A percentile compares a stretch with the other conserved stretches of the same genome.
Conservation (phyloP, 2,888 invertebrate genomes). For the Phengaris alcon region DNA sequence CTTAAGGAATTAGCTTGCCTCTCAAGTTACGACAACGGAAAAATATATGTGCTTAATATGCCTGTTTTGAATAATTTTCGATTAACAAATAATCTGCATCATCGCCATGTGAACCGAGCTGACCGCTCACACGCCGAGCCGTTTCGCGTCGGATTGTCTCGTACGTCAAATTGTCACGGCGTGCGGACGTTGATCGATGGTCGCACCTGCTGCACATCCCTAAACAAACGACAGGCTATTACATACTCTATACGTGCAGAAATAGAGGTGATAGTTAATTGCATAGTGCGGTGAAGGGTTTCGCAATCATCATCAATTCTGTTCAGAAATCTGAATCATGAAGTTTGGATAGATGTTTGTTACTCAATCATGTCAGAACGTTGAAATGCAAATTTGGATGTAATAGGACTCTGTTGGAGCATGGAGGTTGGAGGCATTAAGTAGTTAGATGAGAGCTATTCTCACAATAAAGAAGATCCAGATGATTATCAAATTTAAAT, state of each 20-base stretch:
- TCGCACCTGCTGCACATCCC: constrained; percentile 67
- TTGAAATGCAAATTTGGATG: constrained; percentile 17
- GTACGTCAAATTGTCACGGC: constrained; percentile 75
- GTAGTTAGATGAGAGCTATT: too few relatives aligned
- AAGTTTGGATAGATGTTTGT: constrained; percentile 16
- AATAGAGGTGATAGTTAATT: not conserved
- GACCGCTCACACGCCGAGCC: constrained; percentile 51
- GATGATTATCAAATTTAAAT: not conserved
- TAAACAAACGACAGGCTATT: constrained; percentile 30
- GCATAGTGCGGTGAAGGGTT: not conserved
- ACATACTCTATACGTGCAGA: not conserved
- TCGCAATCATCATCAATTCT: constrained; percentile 17
- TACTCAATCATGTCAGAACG: constrained; percentile 12
- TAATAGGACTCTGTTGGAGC: not conserved
- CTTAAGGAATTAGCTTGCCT: too few relatives aligned
- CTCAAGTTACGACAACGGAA: too few relatives aligned
- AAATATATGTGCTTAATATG: too few relatives aligned
- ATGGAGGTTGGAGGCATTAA: too few relatives aligned
- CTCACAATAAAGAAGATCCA: not conserved
- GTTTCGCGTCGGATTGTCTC: constrained; percentile 66
- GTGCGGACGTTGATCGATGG: constrained; percentile 68
- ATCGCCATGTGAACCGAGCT: constrained; percentile 49
- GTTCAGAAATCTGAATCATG: constrained; percentile 17
- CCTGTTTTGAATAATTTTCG: too few relatives aligned
- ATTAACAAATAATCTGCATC: not conserved